Conservation (phyloP, 2,888 invertebrate species). For the Carabus problematicus region DNA sequence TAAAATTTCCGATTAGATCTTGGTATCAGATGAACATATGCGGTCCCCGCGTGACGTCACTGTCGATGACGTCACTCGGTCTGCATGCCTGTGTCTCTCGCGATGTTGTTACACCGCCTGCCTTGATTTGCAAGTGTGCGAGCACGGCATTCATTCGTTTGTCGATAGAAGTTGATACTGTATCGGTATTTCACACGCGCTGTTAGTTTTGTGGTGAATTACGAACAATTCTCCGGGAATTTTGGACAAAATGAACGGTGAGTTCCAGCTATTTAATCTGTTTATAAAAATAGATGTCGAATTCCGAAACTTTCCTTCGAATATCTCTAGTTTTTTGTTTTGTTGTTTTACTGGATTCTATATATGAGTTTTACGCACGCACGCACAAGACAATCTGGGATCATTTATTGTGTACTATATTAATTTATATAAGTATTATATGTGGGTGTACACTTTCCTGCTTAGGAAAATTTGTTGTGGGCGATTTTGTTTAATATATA, state of each 20-base stretch:
- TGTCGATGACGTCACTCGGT: constrained; percentile 28
- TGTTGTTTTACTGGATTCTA: not conserved
- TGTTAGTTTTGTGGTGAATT: constrained; percentile 7
- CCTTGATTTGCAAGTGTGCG: constrained; percentile 34
- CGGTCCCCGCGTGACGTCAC: constrained; percentile 31
- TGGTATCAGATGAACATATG: constrained; percentile 35
- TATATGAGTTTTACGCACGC: no score
- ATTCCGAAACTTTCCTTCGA: not conserved
- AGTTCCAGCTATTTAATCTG: constrained; percentile 2
- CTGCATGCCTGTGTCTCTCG: constrained; percentile 33
- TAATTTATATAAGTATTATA: no score
- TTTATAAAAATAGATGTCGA: constrained; percentile 25
- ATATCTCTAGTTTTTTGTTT: not conserved
- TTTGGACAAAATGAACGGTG: constrained; percentile 33
- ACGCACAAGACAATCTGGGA: no score
- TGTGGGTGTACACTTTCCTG: no score
- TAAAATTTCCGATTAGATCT: not conserved
- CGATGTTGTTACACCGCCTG: constrained; percentile 24
- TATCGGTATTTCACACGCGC: constrained; percentile 9
- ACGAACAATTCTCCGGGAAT: constrained; percentile 1
- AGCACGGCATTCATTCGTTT: not conserved
- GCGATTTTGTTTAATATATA: not conserved
- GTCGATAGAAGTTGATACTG: constrained; percentile 14
- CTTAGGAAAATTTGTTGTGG: not conserved
- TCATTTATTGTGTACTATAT: no score